Base-by-base conservation (phyloP, 2,113 vertebrate genomes). In the Atrichornis clamosus region DNA sequence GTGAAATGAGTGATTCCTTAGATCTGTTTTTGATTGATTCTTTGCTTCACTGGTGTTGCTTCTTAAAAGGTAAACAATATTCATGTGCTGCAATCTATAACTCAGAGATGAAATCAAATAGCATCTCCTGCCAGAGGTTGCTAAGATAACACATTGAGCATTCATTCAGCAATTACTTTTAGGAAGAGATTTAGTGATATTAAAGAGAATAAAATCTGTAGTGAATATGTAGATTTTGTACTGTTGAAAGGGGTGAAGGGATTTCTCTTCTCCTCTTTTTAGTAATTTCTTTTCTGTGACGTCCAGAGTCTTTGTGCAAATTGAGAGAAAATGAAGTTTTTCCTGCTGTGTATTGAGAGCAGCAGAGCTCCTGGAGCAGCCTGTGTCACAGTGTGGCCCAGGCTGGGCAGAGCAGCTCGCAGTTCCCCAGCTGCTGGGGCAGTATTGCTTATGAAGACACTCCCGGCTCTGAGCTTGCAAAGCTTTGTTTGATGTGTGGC, bases 41-140 rank as follows among this genome's bases (percentile, higher is more conserved):
- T 91, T 96, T 96, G 89, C 91, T 96, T 96, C 95, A 92, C 86
- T 93, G 88, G 55, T 94, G 83, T 94, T 95, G 84, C 88, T 94
- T 92, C 95, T 96, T 96, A 94, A 96, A 96, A 96, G 90, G 94
- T 96, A 91, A 95, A 95, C 91, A 93, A 91, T 88, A 91, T 95
- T 95, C 81, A 87, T 89, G 69, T 55, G 84, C 93, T 94, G 90
- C 93, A 79, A 90, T 96, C 87, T 96, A 20, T 93, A 95, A 94
- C 42, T 91, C 75, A 39, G 70, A 84, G 65, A 74, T 78, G 10
- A 94, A 92, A 93, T 89, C 83, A 94, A 90, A 83, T 24, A 84
- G 68, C 86, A 90, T 87, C 95, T 94, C 93, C 69, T 96, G 93
- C 50, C 91, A 90, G 80, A 93, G 42, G 53, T 59, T 95, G 70